Percentiles rank a stretch among this genome's conserved stretches.
Evolutionary conservation across 2,113 vertebrate species (phyloP).

Genomic region (Macroglossus sobrinus): DNA sequence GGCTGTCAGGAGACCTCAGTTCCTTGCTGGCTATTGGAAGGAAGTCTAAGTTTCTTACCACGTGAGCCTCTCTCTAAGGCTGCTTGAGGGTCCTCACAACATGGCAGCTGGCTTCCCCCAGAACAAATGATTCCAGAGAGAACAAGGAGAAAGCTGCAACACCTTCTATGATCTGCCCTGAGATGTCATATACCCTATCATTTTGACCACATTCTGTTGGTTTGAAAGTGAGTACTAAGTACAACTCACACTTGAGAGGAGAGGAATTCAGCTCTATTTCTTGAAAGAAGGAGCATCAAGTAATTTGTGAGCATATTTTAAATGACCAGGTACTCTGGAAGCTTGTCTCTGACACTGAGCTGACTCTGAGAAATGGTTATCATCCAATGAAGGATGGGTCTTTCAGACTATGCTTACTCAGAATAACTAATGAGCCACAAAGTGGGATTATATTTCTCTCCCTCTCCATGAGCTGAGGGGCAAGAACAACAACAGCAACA

Average conservation of each 20-base stretch:
- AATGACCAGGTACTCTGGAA: neutral
- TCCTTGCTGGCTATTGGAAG: neutral
- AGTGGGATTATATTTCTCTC: neutral
- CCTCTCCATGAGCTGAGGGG: neutral
- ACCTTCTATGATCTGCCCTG: neutral
- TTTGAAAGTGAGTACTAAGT: neutral
- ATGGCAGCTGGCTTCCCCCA: neutral
- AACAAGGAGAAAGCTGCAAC: neutral
- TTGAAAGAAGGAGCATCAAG: neutral
- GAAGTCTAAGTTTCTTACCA: neutral
- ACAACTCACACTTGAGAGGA: neutral
- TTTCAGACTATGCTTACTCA: neutral
- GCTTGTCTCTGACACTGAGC: neutral
- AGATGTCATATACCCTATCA: neutral
- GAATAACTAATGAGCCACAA: neutral
- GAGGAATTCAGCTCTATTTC: neutral
- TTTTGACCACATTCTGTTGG: neutral
- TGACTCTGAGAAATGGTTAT: neutral
- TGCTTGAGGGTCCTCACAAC: neutral
- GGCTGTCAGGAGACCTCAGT: neutral
- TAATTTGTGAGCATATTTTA: neutral
- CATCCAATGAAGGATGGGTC: neutral
- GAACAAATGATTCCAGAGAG: neutral
- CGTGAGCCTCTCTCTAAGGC: neutral
- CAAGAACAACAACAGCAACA: neutral